Percentiles rank a stretch among this genome's conserved stretches.
phyloP scores from a whole-genome alignment of 1,140 invertebrate genomes.

The Saxidomus purpurata region DNA sequence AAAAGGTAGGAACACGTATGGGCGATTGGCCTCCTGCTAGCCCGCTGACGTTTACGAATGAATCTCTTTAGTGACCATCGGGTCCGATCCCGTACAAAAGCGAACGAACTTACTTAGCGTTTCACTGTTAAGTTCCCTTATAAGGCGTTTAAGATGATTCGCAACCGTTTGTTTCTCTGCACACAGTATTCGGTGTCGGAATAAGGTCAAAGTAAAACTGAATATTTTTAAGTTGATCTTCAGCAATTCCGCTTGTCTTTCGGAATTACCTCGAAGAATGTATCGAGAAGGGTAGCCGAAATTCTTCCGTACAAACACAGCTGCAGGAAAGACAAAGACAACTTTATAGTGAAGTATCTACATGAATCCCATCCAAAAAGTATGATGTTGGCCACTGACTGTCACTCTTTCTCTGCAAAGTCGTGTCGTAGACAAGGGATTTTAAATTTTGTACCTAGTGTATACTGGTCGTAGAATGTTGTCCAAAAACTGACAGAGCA shows the following conservation, averaged over 20 bases:
- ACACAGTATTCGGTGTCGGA: constrained; percentile 44
- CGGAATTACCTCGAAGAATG: constrained; percentile 58
- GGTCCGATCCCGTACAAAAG: constrained; percentile 55
- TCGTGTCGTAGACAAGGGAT: constrained; percentile 68
- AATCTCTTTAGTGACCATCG: constrained; percentile 56
- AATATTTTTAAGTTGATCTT: constrained; percentile 39
- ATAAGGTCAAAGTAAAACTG: constrained; percentile 47
- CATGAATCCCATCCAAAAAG: constrained; percentile 57
- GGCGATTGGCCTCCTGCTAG: constrained; percentile 53
- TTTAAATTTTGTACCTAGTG: constrained; percentile 57
- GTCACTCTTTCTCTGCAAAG: constrained; percentile 67
- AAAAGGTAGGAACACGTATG: constrained; percentile 67
- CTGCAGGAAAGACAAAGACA: constrained; percentile 57
- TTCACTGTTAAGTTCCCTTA: constrained; percentile 46
- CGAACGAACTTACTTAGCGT: constrained; percentile 45
- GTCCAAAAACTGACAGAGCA: constrained; percentile 60
- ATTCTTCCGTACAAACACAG: constrained; percentile 57
- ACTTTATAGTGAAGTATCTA: constrained; percentile 65
- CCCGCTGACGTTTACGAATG: constrained; percentile 57
- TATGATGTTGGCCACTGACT: constrained; percentile 63
- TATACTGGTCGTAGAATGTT: constrained; percentile 65
- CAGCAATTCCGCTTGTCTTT: constrained; percentile 37
- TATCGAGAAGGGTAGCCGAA: constrained; percentile 39
- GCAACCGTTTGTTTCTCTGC: constrained; percentile 46
- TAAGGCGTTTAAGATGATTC: constrained; percentile 39